phyloP scores from a whole-genome alignment of 2,888 invertebrate species.

The Amorpha juglandis region DNA sequence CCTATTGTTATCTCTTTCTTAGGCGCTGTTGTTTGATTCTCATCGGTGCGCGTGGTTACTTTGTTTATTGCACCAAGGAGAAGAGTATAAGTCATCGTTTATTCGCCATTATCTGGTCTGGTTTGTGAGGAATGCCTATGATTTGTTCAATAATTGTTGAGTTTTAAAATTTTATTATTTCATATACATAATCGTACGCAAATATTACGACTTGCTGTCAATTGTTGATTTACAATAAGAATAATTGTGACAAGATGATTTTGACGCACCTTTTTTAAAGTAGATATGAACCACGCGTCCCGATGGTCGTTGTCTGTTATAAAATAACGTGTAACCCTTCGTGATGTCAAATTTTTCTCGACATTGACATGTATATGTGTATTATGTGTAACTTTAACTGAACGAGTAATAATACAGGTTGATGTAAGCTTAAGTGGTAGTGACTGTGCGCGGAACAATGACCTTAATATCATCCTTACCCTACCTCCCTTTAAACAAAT shows the following conservation, averaged over 20 bases:
- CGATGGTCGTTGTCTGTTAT: slow-evolving; percentile 71
- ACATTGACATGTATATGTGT: slow-evolving; percentile 77
- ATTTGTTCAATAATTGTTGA: neutral
- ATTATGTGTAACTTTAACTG: slow-evolving; percentile 57
- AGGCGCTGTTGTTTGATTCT: slow-evolving; percentile 80
- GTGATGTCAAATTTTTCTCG: slow-evolving; percentile 66
- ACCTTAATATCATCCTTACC: slow-evolving; percentile 31
- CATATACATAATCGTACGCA: neutral
- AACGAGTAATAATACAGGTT: slow-evolving; percentile 58
- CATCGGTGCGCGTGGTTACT: slow-evolving; percentile 58
- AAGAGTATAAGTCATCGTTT: neutral
- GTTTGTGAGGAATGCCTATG: slow-evolving; percentile 21
- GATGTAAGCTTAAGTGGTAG: slow-evolving; percentile 64
- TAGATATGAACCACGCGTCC: slow-evolving; percentile 56
- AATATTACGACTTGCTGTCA: neutral
- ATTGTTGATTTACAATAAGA: no score
- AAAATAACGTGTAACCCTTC: slow-evolving; percentile 68
- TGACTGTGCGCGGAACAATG: slow-evolving; percentile 68
- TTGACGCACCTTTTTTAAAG: neutral
- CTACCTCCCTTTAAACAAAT: slow-evolving; percentile 21
- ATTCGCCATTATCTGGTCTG: neutral
- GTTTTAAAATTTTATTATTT: neutral
- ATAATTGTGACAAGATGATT: neutral
- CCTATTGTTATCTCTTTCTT: slow-evolving; percentile 84
- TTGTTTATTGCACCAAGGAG: neutral